Base-by-base conservation (phyloP, 2,888 invertebrate species). In the Chymomyza procnemis region DNA sequence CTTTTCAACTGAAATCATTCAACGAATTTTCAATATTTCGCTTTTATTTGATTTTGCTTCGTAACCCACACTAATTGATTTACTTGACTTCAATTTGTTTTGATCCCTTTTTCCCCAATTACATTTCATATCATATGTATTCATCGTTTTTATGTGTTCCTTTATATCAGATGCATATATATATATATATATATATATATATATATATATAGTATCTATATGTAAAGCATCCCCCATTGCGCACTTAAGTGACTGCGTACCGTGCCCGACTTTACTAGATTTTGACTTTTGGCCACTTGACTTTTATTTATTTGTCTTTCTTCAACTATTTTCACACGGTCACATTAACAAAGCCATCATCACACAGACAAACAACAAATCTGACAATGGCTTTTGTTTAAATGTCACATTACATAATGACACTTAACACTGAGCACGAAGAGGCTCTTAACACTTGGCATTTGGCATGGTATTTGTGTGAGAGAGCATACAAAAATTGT, bases 361-460 rank as follows among this genome's bases (percentile, higher is more conserved):
- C 22, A 56, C 14, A 18, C 50, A 50, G 18, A 50, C 34, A 41
- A 41, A 41, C 75, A 41, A 41, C 75, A 70, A 76, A 74, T 83
- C 71, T 73, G 74, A 78, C 73, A 67, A 71, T 73, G 34, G 16
- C 74, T 73, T 74, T 81, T 85, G 83, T 85, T 81, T 85, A 80
- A 85, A 82, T 82, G 82, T 78, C 83, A 85, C 80, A 82, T 82
- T 85, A 82, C 74, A 83, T 85, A 82, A 82, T 85, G 83, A 80
- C 76, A 85, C 85, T 82, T 74, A 78, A 70, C 81, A 85, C 76
- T 74, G 21, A 46, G 48, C 59, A 61, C 61, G 50, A 41, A 26
- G 26, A 26, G 61, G 41, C 34, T 54, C 21, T 60, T 22, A 61
- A 47, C 16, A 48, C 48, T 64, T 61, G 54, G 30, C 54, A 19